Conservation (phyloP, 2,888 invertebrate genomes). For the Spilosoma lubricipeda region DNA sequence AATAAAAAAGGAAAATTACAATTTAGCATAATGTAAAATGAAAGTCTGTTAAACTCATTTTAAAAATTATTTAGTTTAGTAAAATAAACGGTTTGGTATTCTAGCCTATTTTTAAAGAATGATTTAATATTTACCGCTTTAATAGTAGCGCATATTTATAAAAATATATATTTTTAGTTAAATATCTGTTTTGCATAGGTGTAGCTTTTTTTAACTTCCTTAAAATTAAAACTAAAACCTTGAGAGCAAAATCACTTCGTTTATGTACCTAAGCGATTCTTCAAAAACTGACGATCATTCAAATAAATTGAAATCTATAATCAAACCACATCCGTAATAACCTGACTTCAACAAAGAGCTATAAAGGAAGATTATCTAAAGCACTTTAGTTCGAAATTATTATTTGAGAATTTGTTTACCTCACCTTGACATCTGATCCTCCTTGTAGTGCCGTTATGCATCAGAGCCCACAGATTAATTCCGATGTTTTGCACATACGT, state of each 20-base stretch:
- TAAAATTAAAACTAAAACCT: not conserved
- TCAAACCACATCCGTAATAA: slow-evolving; percentile 14
- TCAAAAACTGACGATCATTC: not conserved
- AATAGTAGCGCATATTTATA: too few species aligned
- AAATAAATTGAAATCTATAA: not conserved
- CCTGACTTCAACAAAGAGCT: slow-evolving; percentile 2
- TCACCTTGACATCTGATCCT: slow-evolving; percentile 5
- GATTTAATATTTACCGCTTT: too few species aligned
- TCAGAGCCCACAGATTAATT: slow-evolving; percentile 4
- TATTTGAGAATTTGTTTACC: not conserved
- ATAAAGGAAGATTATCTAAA: slow-evolving; percentile 8
- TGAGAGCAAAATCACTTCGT: not conserved
- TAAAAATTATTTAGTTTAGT: too few species aligned
- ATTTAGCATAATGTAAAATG: too few species aligned
- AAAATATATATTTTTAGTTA: not conserved
- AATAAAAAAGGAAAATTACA: too few species aligned
- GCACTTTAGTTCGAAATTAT: slow-evolving; percentile 7
- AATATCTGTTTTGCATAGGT: not conserved
- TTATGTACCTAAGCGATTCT: not conserved
- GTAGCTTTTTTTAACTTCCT: not conserved
- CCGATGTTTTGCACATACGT: not conserved
- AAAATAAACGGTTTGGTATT: too few species aligned
- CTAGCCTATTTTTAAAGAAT: too few species aligned
- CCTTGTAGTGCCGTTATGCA: not conserved
- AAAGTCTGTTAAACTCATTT: too few species aligned